Evolutionary conservation across 2,888 invertebrate genomes (phyloP), one percentile per base, ranked within the genome.

Genomic region (Empis stercorea): DNA sequence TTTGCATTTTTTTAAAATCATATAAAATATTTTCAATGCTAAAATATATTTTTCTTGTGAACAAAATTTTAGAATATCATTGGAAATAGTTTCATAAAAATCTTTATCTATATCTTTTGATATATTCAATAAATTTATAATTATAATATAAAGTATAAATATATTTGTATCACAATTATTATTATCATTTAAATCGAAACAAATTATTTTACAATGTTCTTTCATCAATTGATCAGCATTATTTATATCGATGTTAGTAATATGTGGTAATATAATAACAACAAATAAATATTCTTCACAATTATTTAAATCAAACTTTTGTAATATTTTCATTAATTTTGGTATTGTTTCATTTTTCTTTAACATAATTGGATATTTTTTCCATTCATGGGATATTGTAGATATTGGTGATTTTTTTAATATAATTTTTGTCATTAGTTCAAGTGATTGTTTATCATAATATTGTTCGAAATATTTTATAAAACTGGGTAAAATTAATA

Each of bases 401-500:
- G 75, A 75, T 1, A 80, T 63, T 1, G 83, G 79, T 7, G 80
- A 73, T 63, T 87, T 88, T 44, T 71, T 70, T 34, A 79, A 58
- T 34, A 87, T 70, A 43, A 89, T 73, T 60, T 79, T 78, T 0
- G 80, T 73, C 14, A 87, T 62, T 23, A 84, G 71, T 41, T 73
- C 66, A 56, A 87, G 70, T 4, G 75, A 73, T 34, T 74, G 66
- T 32, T 62, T 60, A 53, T 79, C 74, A 47, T 80, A 75, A 48
- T 72, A 64, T 1, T 69, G 67, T 44, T 76, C 73, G 15, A 79
- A 76, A 57, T 74, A 76, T 45, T 75, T 75, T 23, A 86, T 57
- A 50, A 84, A 77, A 14, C 75, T 72, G 0, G 86, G 84, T 44
- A 87, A 66, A 51, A 87, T 76, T 30, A 84, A 71, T 53, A 80